Evolutionary conservation across 2,888 invertebrate genomes (phyloP).

Genomic region (Anagyrus pseudococci): DNA sequence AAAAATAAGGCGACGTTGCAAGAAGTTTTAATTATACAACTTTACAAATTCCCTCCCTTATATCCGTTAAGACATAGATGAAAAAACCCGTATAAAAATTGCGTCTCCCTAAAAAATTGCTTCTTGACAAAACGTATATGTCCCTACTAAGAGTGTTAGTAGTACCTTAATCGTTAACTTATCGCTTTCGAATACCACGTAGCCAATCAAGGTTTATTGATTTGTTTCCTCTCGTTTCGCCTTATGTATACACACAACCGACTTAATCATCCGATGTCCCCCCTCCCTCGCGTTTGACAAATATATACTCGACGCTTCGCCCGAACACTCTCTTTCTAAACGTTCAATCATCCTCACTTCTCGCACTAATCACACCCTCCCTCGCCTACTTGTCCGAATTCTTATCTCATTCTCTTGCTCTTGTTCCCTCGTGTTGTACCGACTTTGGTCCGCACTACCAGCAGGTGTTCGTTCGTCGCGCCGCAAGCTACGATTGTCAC

Average conservation of each 20-base stretch:
- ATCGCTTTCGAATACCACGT: constrained; percentile 60
- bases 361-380: too few species aligned
- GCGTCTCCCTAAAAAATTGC: constrained; percentile 31
- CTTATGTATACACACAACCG: too few species aligned
- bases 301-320: too few species aligned
- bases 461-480: constrained; percentile 52
- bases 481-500: constrained; percentile 32
- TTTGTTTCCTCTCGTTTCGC: constrained; percentile 39
- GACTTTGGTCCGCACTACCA: constrained; percentile 61
- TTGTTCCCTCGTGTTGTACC: constrained; percentile 46
- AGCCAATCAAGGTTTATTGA: constrained; percentile 55
- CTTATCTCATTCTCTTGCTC: not conserved
- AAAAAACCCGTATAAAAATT: constrained; percentile 36
- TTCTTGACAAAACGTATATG: constrained; percentile 5
- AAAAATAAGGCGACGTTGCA: not conserved
- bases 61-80: not conserved
- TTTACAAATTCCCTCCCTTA: not conserved
- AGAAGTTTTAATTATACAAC: not conserved
- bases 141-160: constrained; percentile 7
- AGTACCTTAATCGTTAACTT: constrained; percentile 53
- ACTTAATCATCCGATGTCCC: too few species aligned
- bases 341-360: not conserved
- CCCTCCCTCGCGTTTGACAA: too few species aligned
- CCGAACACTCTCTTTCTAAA: too few species aligned
- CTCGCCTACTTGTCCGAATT: not conserved